Evolutionary conservation across 2,888 invertebrate species (phyloP), one percentile per base, ranked within the genome.

Genomic region (Phaonia tiefii): DNA sequence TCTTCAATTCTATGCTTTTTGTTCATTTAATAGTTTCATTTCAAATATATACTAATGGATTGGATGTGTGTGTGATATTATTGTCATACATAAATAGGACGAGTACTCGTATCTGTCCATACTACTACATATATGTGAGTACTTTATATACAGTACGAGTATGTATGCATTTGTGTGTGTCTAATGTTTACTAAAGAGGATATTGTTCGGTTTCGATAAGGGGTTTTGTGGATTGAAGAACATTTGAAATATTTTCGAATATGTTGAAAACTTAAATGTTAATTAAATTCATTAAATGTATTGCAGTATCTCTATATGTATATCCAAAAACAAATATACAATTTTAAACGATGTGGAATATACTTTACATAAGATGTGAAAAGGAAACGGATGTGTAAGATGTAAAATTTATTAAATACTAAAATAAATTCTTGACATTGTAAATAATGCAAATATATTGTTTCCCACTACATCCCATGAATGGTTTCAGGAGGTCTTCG

Each of bases 1-100:
- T 82, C 56, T 56, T 75, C 80, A 83, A 70, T 65, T 56, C 77
- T 84, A 84, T 84, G 84, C 77, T 85, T 49, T 76, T 70, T 60
- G 46, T 56, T 20, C 44, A 42, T 17, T 49, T 22, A 76, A 20
- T 54, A 17, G 39, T 58, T 73, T 49, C 17, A 51, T 66, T 75
- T 77, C 86, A 87, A 84, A 84, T 86, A 86, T 77, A 67, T 49
- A 65, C 25, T 37, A 3, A 26, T 39, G 44, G 22, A 1, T 4
- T 66, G 25, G 4, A 3, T 13, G 13, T 49, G 8, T 26, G 22
- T 25, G 10, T 15, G 46, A 22, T 46, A 15, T 44, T 26, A 66
- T 44, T 44, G 26, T 26, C 66, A 49, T 66, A 44, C 44, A 46
- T 60, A 46, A 44, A 66, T 25, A 66, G 10, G 22, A 66, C 26